Evolutionary conservation across 2,797 vertebrate species (phyloP).

Genomic region (Cephalopachus bancanus): DNA sequence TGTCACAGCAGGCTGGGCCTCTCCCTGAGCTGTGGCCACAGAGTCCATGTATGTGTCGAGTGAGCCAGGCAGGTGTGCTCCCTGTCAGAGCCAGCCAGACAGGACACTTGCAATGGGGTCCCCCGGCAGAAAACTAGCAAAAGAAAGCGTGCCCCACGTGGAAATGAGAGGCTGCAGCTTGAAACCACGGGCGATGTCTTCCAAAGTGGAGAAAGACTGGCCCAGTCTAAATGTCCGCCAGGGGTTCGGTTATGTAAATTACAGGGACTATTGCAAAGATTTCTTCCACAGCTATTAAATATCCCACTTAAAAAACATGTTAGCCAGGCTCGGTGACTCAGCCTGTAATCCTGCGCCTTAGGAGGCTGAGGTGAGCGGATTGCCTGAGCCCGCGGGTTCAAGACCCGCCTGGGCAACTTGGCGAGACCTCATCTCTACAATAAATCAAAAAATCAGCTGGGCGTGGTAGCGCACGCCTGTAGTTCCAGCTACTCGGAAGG

Average conservation of each 20-base stretch:
- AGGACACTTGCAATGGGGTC: neutral
- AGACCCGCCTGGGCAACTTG: too few species aligned
- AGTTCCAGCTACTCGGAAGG: too few species aligned
- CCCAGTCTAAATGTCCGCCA: neutral
- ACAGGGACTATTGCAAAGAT: neutral
- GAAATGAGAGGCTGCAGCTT: neutral
- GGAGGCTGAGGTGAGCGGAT: too few species aligned
- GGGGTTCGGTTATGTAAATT: neutral
- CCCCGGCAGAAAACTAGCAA: neutral
- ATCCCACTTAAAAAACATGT: neutral
- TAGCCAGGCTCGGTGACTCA: neutral
- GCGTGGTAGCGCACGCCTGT: too few species aligned
- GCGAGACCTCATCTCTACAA: too few species aligned
- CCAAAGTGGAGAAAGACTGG: slow-evolving; percentile 52
- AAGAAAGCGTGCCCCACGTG: slow-evolving; percentile 8
- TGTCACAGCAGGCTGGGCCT: neutral
- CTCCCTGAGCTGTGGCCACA: neutral
- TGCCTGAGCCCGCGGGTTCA: too few species aligned
- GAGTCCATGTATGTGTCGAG: neutral
- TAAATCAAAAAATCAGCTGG: too few species aligned
- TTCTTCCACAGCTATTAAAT: neutral
- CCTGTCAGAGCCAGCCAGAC: neutral
- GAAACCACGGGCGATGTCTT: neutral
- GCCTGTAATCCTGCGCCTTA: too few species aligned
- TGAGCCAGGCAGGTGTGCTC: neutral